Percentiles rank a stretch among this genome's conserved stretches.
These are phyloP conservation scores for Entomobrya multifasciata DNA, from an alignment of 2,888 invertebrate genomes.

Conservation along the genomic window DNA sequence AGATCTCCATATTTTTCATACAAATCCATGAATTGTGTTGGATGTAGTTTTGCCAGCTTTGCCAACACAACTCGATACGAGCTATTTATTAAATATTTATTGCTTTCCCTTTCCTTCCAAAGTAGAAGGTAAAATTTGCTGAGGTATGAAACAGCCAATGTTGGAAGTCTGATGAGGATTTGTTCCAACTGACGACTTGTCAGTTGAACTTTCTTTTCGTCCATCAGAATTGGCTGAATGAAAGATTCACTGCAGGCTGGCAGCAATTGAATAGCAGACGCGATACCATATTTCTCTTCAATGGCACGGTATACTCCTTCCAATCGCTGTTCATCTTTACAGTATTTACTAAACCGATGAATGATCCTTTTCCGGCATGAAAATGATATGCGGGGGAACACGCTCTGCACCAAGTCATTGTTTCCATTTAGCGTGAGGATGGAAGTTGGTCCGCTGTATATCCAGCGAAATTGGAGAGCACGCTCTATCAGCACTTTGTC, in stretches of 20 bases:
- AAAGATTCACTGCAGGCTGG: conserved; percentile 68
- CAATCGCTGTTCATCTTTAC: conserved; percentile 64
- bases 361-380: conserved; percentile 73
- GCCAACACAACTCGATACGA: conserved; percentile 57
- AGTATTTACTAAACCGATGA: conserved; percentile 68
- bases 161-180: conserved; percentile 61
- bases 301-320: conserved; percentile 70
- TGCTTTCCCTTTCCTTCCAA: conserved; percentile 58
- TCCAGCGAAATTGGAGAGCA: conserved; percentile 74
- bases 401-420: conserved; percentile 63
- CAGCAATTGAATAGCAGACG: conserved; percentile 65
- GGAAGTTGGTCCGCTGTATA: conserved; percentile 59
- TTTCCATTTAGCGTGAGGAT: conserved; percentile 60
- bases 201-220: conserved; percentile 67
- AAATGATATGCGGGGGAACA: conserved; percentile 73
- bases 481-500: conserved; percentile 63
- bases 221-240: conserved; percentile 63
- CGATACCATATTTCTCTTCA: conserved; percentile 71
- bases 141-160: conserved; percentile 66
- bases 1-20: conserved; percentile 72
- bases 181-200: conserved; percentile 63
- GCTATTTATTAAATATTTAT: conserved; percentile 61
- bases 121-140: conserved; percentile 64
- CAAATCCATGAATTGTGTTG: conserved; percentile 68
- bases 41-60: conserved; percentile 53